Conservation (phyloP, 2,797 vertebrate species). For the Otus scops region DNA sequence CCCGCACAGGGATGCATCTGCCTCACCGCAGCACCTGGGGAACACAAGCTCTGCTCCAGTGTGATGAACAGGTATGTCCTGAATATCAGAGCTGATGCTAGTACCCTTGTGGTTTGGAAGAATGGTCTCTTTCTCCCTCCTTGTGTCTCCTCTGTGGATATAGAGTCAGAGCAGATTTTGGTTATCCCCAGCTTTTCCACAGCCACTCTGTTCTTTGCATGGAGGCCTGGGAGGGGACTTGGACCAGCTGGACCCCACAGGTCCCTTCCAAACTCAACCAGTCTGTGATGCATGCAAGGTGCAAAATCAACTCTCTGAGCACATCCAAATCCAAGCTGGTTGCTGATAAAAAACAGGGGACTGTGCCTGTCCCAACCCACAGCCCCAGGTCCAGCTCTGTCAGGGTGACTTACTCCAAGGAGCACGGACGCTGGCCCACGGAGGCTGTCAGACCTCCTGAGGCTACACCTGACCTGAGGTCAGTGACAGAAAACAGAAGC, state of each 20-base stretch:
- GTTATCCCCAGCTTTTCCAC: background rate
- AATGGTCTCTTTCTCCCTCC: background rate
- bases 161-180: background rate
- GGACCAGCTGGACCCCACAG: background rate
- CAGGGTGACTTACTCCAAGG: too few species aligned
- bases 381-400: background rate
- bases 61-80: background rate
- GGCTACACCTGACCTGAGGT: background rate
- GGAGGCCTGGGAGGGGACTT: background rate
- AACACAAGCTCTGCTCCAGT: background rate
- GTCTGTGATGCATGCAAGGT: background rate
- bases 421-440: background rate
- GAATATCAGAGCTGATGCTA: background rate
- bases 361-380: background rate
- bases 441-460: background rate
- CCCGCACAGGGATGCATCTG: fast-evolving
- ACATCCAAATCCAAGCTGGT: background rate
- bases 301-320: background rate
- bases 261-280: background rate
- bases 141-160: background rate
- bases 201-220: background rate
- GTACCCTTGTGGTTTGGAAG: background rate
- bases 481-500: background rate
- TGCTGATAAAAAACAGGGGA: background rate
- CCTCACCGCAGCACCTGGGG: background rate